These are phyloP conservation scores for Eleutherodactylus coqui DNA, from an alignment of 2,797 vertebrate species.

Conservation along the genomic window DNA sequence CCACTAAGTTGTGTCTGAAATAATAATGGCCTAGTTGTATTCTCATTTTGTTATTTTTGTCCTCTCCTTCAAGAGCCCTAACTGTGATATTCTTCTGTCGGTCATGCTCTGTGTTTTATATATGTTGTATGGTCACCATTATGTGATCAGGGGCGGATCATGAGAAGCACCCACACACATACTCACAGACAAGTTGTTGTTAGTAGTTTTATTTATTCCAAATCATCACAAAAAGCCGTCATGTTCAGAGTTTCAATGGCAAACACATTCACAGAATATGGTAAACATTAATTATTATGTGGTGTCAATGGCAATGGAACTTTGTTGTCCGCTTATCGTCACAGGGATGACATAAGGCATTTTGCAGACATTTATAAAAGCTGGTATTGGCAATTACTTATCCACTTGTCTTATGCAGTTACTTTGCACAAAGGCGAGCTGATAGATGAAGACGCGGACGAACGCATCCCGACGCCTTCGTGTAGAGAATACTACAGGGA, in stretches of 20 bases:
- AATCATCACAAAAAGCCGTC: neutral
- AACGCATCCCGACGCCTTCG: neutral
- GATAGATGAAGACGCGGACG: neutral
- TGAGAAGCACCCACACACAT: no score
- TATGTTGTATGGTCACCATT: no score
- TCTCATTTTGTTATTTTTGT: no score
- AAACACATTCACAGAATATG: neutral
- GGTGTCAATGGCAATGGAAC: neutral
- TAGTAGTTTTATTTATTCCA: neutral
- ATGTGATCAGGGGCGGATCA: no score
- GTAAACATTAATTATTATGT: neutral
- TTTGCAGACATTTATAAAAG: constrained; percentile 1
- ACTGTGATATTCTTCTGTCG: no score
- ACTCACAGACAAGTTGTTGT: no score
- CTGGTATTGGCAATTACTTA: constrained; percentile 22
- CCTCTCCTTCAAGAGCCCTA: no score
- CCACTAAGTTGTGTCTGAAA: no score
- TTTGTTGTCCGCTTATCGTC: neutral
- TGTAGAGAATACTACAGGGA: neutral
- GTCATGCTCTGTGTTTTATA: no score
- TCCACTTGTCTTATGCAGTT: neutral
- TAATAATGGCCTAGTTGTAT: no score
- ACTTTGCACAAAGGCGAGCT: neutral
- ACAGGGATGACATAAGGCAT: neutral
- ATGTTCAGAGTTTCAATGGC: neutral